Conservation (phyloP, 2,888 invertebrate species). For the Rhyacophila evoluta region DNA sequence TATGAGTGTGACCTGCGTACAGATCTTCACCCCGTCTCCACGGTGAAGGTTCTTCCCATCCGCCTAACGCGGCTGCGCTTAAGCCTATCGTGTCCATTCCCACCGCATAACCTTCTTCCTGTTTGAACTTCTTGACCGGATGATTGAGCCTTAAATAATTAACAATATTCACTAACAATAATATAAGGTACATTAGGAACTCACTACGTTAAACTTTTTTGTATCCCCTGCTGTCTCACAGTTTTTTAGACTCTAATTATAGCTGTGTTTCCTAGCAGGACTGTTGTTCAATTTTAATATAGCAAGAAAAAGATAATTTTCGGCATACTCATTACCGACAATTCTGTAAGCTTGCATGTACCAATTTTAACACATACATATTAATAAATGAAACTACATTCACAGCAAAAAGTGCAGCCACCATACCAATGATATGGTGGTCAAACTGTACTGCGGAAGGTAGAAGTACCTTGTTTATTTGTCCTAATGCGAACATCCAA, state of each 20-base stretch:
- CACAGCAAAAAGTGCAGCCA: no score
- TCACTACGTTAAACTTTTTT: conserved; percentile 3
- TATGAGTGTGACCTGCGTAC: conserved; percentile 73
- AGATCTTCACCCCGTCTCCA: conserved; percentile 64
- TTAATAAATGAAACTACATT: no score
- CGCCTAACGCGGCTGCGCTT: conserved; percentile 55
- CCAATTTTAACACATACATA: no score
- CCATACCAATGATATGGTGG: no score
- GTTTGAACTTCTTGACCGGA: conserved; percentile 90
- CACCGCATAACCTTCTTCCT: conserved; percentile 62
- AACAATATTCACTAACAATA: no score
- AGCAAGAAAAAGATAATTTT: conserved; percentile 49
- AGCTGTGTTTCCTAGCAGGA: conserved; percentile 48
- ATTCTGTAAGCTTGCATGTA: conserved; percentile 35
- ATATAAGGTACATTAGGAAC: not conserved
- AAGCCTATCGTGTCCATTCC: conserved; percentile 36
- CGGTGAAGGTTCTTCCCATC: conserved; percentile 36
- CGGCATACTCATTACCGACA: conserved; percentile 30
- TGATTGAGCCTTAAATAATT: conserved; percentile 80
- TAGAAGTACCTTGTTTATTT: no score
- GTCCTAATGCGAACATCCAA: no score
- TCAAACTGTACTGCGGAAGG: no score
- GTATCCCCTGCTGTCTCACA: conserved; percentile 48
- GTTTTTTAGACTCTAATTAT: conserved; percentile 16
- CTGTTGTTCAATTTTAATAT: conserved; percentile 28